These are phyloP conservation scores for Toxonevra muliebris DNA, from an alignment of 2,888 invertebrate genomes.

Conservation along the genomic window DNA sequence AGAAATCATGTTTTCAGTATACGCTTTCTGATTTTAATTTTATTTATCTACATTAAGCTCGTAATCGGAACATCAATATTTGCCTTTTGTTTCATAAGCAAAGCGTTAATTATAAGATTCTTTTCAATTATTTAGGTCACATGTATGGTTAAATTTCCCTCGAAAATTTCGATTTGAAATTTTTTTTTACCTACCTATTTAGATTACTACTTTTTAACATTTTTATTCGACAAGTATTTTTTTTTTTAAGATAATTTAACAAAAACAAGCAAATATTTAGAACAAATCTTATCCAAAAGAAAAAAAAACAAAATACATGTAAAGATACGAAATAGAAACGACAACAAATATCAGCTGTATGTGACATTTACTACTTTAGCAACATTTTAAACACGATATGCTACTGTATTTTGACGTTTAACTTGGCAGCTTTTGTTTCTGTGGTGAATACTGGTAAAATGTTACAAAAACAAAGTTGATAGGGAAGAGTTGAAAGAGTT, in stretches of 20 bases:
- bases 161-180: background rate
- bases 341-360: conserved; percentile 7
- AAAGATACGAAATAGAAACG: background rate
- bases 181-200: conserved; percentile 46
- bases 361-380: background rate
- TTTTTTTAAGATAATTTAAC: background rate
- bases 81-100: no score
- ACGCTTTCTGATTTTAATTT: background rate
- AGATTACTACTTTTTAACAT: conserved; percentile 57
- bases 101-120: no score
- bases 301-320: background rate
- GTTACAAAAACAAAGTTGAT: no score
- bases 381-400: background rate
- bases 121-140: no score
- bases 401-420: no score
- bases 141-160: no score
- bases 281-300: conserved; percentile 17
- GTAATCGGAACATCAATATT: background rate
- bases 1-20: background rate
- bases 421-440: no score
- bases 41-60: conserved; percentile 4
- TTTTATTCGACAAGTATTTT: conserved; percentile 9
- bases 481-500: no score
- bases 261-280: background rate
- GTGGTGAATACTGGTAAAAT: no score